These are phyloP conservation scores for Sebastes cheni DNA, from an alignment of 2,797 vertebrate genomes.

Conservation along the genomic window DNA sequence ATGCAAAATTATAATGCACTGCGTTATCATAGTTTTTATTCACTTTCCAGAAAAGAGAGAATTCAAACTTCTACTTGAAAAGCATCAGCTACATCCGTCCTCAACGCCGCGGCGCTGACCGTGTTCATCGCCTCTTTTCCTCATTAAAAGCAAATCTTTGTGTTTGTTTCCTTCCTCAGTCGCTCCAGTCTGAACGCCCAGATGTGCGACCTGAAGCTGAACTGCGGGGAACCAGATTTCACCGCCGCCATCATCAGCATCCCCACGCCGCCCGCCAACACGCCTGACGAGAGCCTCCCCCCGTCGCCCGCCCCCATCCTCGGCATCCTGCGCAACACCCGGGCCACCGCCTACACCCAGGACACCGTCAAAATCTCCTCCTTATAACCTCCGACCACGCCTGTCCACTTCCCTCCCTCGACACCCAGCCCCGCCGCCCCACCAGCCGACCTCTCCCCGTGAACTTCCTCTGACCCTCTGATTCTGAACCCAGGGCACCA, in stretches of 20 bases:
- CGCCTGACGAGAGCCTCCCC: constrained; percentile 88
- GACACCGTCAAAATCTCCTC: constrained; percentile 91
- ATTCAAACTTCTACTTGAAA: not conserved
- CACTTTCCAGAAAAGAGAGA: not conserved
- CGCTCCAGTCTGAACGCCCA: constrained; percentile 92
- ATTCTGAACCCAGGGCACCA: constrained; percentile 31
- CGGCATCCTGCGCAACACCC: constrained; percentile 87
- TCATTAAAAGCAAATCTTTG: not conserved
- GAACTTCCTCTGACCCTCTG: constrained; percentile 10
- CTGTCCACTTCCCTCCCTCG: not conserved
- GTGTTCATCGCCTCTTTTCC: not conserved
- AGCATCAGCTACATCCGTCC: no score
- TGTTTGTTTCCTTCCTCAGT: constrained; percentile 58
- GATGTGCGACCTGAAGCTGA: constrained; percentile 86
- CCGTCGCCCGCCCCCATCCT: constrained; percentile 82
- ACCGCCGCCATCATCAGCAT: constrained; percentile 94
- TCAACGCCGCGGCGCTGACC: no score
- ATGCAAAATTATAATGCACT: not conserved
- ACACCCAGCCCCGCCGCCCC: constrained; percentile 8
- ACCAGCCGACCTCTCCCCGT: not conserved
- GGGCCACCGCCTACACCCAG: constrained; percentile 82
- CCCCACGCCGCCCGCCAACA: constrained; percentile 91
- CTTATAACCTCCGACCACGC: constrained; percentile 79
- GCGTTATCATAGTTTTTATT: not conserved
- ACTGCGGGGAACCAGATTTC: constrained; percentile 88